These are phyloP conservation scores for Arizona elegans DNA, from an alignment of 2,113 vertebrate species.

Conservation along the genomic window DNA sequence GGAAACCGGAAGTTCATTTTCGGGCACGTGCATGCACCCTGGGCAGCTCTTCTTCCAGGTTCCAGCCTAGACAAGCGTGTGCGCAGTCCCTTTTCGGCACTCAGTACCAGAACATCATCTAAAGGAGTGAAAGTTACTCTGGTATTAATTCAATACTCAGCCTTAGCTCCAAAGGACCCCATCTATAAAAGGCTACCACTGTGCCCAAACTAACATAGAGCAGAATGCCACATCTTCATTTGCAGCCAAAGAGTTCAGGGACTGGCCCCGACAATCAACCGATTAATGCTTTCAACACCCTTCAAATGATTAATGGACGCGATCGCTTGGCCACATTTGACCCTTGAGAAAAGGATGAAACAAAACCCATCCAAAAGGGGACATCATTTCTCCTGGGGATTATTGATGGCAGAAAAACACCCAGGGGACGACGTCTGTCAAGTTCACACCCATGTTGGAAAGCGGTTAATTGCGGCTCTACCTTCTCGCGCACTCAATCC, in stretches of 20 bases:
- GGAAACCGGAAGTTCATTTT: no score
- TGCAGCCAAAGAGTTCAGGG: not conserved
- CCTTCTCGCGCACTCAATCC: slow-evolving; percentile 82
- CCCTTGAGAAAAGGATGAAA: slow-evolving; percentile 26
- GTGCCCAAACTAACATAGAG: not conserved
- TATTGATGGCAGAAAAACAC: slow-evolving; percentile 71
- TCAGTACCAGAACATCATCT: not conserved
- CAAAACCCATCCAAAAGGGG: slow-evolving; percentile 50
- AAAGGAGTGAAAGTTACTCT: not conserved
- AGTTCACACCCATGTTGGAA: slow-evolving; percentile 85
- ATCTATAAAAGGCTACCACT: not conserved
- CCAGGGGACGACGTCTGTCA: slow-evolving; percentile 73
- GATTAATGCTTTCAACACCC: not conserved
- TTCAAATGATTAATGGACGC: not conserved
- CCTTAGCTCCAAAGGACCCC: not conserved
- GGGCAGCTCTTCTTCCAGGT: no score
- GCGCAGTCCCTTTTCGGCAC: no score
- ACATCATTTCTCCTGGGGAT: slow-evolving; percentile 69
- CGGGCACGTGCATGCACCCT: no score
- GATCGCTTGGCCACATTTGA: not conserved
- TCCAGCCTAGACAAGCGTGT: no score
- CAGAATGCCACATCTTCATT: not conserved
- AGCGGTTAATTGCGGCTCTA: slow-evolving; percentile 86
- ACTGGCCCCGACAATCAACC: not conserved
- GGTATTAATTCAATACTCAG: not conserved